Evolutionary conservation across 2,888 invertebrate genomes (phyloP).

Genomic region (Lithosia quadra): DNA sequence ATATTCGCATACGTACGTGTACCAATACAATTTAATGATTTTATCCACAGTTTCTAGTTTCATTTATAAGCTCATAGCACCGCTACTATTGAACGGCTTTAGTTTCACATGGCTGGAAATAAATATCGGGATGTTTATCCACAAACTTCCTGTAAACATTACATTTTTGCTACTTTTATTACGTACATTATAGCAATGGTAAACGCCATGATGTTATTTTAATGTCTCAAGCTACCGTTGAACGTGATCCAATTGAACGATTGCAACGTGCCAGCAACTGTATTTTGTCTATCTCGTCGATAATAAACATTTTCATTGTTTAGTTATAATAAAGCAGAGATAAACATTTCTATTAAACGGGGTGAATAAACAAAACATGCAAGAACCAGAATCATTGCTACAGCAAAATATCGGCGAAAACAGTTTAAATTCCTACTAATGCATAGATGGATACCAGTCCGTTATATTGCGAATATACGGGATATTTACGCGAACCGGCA

Average conservation of each 20-base stretch:
- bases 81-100: slow-evolving; percentile 22
- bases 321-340: slow-evolving; percentile 18
- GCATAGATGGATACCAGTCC: slow-evolving; percentile 50
- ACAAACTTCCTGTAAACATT: slow-evolving; percentile 61
- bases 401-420: slow-evolving; percentile 51
- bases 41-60: not conserved
- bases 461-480: slow-evolving; percentile 69
- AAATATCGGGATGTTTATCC: slow-evolving; percentile 62
- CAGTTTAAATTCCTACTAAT: slow-evolving; percentile 42
- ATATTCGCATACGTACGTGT: not conserved
- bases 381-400: slow-evolving; percentile 42
- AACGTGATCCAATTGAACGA: slow-evolving; percentile 46
- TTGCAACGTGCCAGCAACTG: slow-evolving; percentile 29
- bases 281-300: slow-evolving; percentile 19
- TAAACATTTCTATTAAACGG: slow-evolving; percentile 37
- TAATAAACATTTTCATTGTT: slow-evolving; percentile 43
- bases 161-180: slow-evolving; percentile 57
- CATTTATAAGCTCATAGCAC: not conserved
- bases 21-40: not conserved
- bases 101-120: slow-evolving; percentile 44
- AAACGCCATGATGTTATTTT: slow-evolving; percentile 49
- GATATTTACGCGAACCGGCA: slow-evolving; percentile 57
- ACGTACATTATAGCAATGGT: slow-evolving; percentile 42
- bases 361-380: slow-evolving; percentile 33
- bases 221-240: slow-evolving; percentile 34